Conservation (phyloP, 53 echinoderm and acorn worm genomes). For the Paracentrotus lividus region DNA sequence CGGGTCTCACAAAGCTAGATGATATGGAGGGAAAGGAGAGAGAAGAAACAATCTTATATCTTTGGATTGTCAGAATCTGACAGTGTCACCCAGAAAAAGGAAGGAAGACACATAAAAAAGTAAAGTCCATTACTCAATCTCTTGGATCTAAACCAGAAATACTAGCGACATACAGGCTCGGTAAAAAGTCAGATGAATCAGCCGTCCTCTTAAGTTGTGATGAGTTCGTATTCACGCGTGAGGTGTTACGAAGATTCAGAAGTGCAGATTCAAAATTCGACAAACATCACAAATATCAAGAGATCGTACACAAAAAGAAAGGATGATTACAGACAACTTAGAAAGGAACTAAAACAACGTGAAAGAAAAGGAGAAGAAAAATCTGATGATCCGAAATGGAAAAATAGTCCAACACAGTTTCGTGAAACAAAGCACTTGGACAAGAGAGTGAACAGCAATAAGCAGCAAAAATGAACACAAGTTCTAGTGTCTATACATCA, state of each 20-base stretch:
- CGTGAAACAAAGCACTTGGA: not conserved
- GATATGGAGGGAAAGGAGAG: not conserved
- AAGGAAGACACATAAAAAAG: not conserved
- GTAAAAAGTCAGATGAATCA: not conserved
- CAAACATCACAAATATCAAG: not conserved
- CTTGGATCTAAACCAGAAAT: not conserved
- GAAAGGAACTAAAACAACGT: not conserved
- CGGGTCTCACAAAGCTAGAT: not conserved
- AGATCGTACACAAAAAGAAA: not conserved
- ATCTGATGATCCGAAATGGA: not conserved
- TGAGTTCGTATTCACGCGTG: not conserved
- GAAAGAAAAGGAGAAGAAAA: not conserved
- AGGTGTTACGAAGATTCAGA: not conserved
- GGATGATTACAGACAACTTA: not conserved
- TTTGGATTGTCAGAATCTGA: not conserved
- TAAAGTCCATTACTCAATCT: not conserved
- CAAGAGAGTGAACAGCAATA: not conserved
- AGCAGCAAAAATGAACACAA: not conserved
- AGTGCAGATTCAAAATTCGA: not conserved
- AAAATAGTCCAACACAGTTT: not conserved
- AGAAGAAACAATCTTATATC: not conserved
- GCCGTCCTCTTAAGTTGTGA: not conserved
- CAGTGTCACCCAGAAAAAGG: not conserved
- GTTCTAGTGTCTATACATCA: not conserved
- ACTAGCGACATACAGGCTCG: not conserved